A percentile compares a stretch with the other conserved stretches of the same genome.
These are phyloP conservation scores for Tetraneura akinire DNA, from an alignment of 1,140 invertebrate species.

Conservation along the genomic window DNA sequence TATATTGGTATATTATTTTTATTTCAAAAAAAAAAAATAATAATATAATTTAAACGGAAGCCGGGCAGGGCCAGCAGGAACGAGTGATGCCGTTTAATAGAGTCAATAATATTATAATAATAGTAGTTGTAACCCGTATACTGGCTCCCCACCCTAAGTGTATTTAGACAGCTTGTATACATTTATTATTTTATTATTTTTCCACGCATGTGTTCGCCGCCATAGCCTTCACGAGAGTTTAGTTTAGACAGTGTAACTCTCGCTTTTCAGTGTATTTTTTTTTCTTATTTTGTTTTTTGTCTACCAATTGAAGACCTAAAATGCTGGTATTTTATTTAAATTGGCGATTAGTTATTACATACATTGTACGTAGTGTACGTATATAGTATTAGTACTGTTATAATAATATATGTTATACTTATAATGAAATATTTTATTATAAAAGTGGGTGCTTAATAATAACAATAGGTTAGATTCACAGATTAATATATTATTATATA, in stretches of 20 bases:
- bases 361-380: not conserved
- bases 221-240: constrained; percentile 8
- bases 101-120: constrained; percentile 41
- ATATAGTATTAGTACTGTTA: no score
- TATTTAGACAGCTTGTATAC: constrained; percentile 46
- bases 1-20: no score
- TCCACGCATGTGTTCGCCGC: constrained; percentile 37
- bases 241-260: not conserved
- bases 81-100: constrained; percentile 20
- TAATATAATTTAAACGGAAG: constrained; percentile 44
- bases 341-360: constrained; percentile 17
- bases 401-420: no score
- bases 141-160: not conserved
- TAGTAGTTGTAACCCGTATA: constrained; percentile 36
- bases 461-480: constrained; percentile 1
- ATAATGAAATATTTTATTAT: not conserved
- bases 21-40: no score
- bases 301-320: constrained; percentile 34
- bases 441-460: constrained; percentile 17
- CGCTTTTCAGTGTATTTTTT: constrained; percentile 26
- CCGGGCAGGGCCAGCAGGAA: not conserved
- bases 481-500: constrained; percentile 10
- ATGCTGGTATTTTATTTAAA: constrained; percentile 41
- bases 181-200: constrained; percentile 43
- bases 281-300: constrained; percentile 32